A percentile compares a stretch with the other conserved stretches of the same genome.
Evolutionary conservation across 2,888 invertebrate genomes (phyloP).

Genomic region (Troglohyphantes excavatus): DNA sequence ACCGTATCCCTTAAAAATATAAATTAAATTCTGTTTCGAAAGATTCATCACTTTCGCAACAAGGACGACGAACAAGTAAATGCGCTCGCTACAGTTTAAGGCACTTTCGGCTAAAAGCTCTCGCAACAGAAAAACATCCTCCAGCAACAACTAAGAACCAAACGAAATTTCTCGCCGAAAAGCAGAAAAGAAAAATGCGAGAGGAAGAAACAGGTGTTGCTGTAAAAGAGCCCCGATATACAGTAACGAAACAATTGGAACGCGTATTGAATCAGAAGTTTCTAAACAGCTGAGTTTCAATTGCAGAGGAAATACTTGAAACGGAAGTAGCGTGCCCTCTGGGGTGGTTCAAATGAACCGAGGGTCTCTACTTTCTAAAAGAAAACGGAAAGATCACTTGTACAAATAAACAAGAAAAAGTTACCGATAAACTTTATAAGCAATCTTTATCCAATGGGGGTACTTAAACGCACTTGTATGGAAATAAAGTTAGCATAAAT

Average conservation of each 20-base stretch:
- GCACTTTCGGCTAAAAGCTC: not conserved
- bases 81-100: not conserved
- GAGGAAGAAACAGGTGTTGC: conserved; percentile 35
- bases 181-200: not conserved
- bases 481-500: not conserved
- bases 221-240: conserved; percentile 11
- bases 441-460: not conserved
- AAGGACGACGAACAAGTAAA: too few species aligned
- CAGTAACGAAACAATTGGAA: conserved; percentile 28
- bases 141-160: not conserved
- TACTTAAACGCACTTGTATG: not conserved
- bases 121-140: not conserved
- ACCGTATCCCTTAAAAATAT: too few species aligned
- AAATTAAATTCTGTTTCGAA: too few species aligned
- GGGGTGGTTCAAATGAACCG: conserved; percentile 33
- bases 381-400: not conserved
- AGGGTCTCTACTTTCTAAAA: conserved; percentile 3
- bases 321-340: not conserved
- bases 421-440: not conserved
- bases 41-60: too few species aligned
- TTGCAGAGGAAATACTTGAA: conserved; percentile 21
- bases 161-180: not conserved
- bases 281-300: conserved; percentile 35
- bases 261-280: conserved; percentile 33
- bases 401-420: not conserved